Base-by-base conservation (phyloP, 2,797 vertebrate species). In the Austrolebias charrua region DNA sequence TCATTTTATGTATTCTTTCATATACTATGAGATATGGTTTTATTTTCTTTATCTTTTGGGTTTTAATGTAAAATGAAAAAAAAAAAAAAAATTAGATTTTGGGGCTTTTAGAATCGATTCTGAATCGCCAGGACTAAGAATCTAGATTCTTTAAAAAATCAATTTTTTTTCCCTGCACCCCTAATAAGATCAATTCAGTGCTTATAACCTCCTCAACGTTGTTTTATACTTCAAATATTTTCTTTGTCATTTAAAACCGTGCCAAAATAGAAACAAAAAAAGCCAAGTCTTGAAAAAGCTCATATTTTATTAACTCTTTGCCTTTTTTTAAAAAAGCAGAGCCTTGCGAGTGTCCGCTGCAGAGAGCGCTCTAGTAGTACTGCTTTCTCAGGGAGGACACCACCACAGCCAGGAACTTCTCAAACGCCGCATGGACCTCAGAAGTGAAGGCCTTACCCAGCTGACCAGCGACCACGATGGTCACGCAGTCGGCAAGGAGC, bases 341-440 rank as follows among this genome's bases (percentile, higher is more conserved):
- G 49, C 4, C 28, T 40, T 3, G 46, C 38, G 6, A 44, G 0
- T 2, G 38, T n/a, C 42, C 1, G 19, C 24, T 31, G 63, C 0
- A 2, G 24, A 6, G 24, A 43, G 54, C 16, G 11, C 38, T 57
- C 19, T 54, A 67, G 47, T 54, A 44, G 49, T 67, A 67, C 8
- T 60, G 65, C 11, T 20, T 67, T 24, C 65, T 60, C 43, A 67
- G 56, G 15, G 65, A 45, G 0, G 65, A n/a, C 33, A 67, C 50
- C 50, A 42, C 56, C 16, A 67, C 65, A 1, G 31, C 56, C n/a
- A 67, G 20, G 49, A 67, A 67, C 56, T 67, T 67, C 56, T 67
- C 56, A 1, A 67, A 54, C 45, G 65, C 50, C 0, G 56, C 50
- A 0, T 67, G 65, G 24, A 67, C 65, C 1, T 67, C 8, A 31